A percentile compares a stretch with the other conserved stretches of the same genome.
These are phyloP conservation scores for Sacculina carcini DNA, from an alignment of 2,888 invertebrate species.

Conservation along the genomic window DNA sequence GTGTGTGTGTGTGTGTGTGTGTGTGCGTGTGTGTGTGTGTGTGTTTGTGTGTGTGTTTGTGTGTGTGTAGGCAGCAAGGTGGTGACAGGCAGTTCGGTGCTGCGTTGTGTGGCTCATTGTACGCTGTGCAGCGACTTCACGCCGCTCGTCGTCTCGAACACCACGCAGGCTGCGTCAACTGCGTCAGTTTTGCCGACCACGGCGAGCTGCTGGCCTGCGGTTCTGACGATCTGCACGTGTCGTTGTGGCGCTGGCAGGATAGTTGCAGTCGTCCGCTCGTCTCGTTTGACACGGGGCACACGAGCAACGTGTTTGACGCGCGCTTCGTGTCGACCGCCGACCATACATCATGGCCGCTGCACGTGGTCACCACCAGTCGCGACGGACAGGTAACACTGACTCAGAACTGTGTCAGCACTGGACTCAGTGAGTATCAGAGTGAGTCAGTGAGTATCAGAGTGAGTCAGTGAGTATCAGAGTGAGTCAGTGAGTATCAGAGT, in stretches of 20 bases:
- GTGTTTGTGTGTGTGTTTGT: background rate
- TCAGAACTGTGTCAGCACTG: no score
- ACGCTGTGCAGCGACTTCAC: conserved; percentile 43
- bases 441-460: no score
- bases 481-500: no score
- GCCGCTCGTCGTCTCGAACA: conserved; percentile 44
- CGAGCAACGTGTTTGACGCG: conserved; percentile 63
- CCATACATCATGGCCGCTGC: no score
- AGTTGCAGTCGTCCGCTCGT: conserved; percentile 33
- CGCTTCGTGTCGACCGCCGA: conserved; percentile 58
- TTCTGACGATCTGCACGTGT: conserved; percentile 62
- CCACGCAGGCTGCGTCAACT: conserved; percentile 27
- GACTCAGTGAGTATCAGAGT: no score
- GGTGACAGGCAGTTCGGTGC: background rate
- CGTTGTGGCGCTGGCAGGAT: conserved; percentile 84
- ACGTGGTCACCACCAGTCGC: background rate
- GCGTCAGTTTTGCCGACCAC: conserved; percentile 10
- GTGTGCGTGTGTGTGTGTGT: background rate
- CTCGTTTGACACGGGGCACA: conserved; percentile 51
- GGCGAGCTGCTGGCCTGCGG: conserved; percentile 35
- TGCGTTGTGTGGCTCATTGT: conserved; percentile 11
- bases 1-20: background rate
- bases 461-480: no score
- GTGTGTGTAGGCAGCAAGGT: background rate
- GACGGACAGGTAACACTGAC: no score